Conservation (phyloP, 1,140 invertebrate species). For the Chironomus striatipennis region DNA sequence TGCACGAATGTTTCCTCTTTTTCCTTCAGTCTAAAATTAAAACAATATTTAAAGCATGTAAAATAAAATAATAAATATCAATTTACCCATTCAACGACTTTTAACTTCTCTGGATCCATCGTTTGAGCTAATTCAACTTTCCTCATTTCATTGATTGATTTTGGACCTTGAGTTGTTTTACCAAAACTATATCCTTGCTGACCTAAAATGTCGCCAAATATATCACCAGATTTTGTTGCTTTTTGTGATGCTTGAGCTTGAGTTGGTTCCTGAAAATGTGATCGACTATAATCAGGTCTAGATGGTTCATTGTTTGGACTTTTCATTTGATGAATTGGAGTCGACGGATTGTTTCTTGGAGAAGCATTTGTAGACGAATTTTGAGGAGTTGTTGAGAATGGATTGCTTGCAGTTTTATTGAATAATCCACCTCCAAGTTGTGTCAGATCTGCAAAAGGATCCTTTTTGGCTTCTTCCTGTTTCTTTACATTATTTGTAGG, state of each 20-base stretch:
- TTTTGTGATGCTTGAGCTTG: constrained; percentile 26
- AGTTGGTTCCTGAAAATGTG: constrained; percentile 50
- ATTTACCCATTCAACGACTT: constrained; percentile 64
- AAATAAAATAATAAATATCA: constrained; percentile 9
- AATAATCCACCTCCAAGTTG: constrained; percentile 35
- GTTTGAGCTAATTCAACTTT: constrained; percentile 77
- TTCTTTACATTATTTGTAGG: constrained; percentile 2
- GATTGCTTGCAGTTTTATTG: constrained; percentile 30
- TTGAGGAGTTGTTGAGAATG: constrained; percentile 32
- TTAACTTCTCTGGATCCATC: constrained; percentile 87
- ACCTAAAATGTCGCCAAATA: constrained; percentile 85
- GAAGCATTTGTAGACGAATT: constrained; percentile 30
- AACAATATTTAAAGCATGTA: constrained; percentile 20
- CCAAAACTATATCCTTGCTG: constrained; percentile 79
- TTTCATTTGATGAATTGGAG: constrained; percentile 28
- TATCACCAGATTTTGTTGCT: constrained; percentile 51
- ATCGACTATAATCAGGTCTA: constrained; percentile 51
- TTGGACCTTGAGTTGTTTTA: constrained; percentile 67
- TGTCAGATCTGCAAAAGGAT: constrained; percentile 50
- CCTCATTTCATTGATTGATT: constrained; percentile 87
- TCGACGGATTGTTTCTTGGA: constrained; percentile 33
- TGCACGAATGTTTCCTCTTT: constrained; percentile 92
- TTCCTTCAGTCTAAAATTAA: constrained; percentile 73
- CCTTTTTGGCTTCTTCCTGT: constrained; percentile 27
- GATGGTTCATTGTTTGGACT: constrained; percentile 27